Conservation (phyloP, 2,113 vertebrate genomes). For the Asarcornis scutulata region DNA sequence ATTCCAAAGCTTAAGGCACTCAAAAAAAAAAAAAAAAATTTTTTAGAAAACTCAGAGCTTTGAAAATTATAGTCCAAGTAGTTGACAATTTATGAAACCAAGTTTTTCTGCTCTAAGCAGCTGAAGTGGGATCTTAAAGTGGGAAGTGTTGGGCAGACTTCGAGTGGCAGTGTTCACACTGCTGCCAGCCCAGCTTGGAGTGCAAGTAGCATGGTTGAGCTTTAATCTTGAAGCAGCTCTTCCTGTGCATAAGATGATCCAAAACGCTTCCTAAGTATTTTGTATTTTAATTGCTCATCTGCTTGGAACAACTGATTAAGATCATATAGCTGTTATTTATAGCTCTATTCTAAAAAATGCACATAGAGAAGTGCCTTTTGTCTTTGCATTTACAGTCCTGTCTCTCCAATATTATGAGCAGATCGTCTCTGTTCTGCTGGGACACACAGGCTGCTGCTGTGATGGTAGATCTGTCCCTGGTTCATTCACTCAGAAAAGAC, state of each 20-base stretch:
- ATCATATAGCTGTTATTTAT: neutral
- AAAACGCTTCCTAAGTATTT: neutral
- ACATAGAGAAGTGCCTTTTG: neutral
- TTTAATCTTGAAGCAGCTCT: neutral
- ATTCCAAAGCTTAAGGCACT: neutral
- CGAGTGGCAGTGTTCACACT: neutral
- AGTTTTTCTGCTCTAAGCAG: neutral
- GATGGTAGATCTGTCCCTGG: neutral
- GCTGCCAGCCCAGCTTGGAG: neutral
- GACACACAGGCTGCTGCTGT: neutral
- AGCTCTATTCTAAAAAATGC: neutral
- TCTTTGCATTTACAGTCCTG: neutral
- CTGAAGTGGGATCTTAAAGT: neutral
- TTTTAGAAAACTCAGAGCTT: neutral
- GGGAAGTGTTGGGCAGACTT: neutral
- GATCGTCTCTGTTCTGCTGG: accelerated
- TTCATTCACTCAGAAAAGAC: neutral
- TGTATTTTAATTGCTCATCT: neutral
- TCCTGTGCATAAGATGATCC: neutral
- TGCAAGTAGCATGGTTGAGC: neutral
- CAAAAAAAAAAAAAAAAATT: neutral
- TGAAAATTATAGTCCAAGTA: neutral
- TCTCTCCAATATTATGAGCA: accelerated
- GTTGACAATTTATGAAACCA: neutral
- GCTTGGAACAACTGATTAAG: neutral